These are phyloP conservation scores for Hymenopus coronatus DNA, from an alignment of 2,888 invertebrate genomes.

Conservation along the genomic window DNA sequence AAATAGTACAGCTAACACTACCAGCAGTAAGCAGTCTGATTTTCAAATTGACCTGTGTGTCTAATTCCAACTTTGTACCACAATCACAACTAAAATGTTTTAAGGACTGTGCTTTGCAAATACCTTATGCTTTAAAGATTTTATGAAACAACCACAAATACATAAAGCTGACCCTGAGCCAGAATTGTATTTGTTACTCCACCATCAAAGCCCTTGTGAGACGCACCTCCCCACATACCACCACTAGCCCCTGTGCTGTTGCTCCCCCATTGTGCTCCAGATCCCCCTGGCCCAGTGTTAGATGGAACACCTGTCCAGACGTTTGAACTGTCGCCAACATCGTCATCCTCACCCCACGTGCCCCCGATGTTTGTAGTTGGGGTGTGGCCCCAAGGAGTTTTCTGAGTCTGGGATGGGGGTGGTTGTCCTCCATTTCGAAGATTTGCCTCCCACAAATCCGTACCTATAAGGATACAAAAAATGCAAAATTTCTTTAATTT, in stretches of 20 bases:
- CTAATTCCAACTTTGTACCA: no score
- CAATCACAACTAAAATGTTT: no score
- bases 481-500: not conserved
- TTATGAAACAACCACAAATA: not conserved
- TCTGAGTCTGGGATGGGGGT: constrained; percentile 73
- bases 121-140: not conserved
- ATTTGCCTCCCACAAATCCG: constrained; percentile 91
- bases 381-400: constrained; percentile 91
- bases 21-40: no score
- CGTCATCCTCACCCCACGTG: constrained; percentile 94
- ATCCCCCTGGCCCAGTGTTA: constrained; percentile 49
- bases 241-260: constrained; percentile 36
- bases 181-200: not conserved
- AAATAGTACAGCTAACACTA: no score
- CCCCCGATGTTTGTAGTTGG: constrained; percentile 89
- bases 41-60: no score
- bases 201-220: constrained; percentile 15
- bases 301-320: constrained; percentile 80
- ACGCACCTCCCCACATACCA: constrained; percentile 48
- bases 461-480: constrained; percentile 53
- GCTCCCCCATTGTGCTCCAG: constrained; percentile 40
- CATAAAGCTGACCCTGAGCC: not conserved
- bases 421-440: constrained; percentile 86
- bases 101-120: not conserved
- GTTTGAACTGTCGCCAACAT: constrained; percentile 75